Evolutionary conservation across 37 sponge, comb jelly and placozoan species (phyloP), one percentile per base, ranked within the genome.

Genomic region (Diacarnus erythraeanus): DNA sequence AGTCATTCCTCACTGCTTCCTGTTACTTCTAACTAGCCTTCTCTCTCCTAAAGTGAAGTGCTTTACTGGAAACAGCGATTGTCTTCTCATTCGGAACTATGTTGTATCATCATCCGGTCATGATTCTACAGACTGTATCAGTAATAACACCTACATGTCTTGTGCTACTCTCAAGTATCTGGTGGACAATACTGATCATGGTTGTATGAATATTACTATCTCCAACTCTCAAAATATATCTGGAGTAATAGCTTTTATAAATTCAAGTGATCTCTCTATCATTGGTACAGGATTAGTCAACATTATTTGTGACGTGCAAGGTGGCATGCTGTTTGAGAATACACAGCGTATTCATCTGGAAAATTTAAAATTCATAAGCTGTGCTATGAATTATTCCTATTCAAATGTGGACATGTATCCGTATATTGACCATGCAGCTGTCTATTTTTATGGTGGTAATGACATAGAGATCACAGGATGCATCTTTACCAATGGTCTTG

Each of bases 141-240:
- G 33, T 10, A 65, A 3, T 26, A 31, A 30, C 66, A 8, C 31
- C 51, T 47, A 6, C 12, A 12, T 47, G 2, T 30, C 66, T 2
- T 65, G 66, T 65, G 66, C 66, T 30, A 65, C 66, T 30, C 34
- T 65, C 29, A 3, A 18, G 3, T 65, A 65, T 35, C 17, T 65
- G 33, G 2, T 65, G 2, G 9, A 30, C 17, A 3, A 65, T 65
- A 65, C 66, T 12, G 51, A 47, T 47, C 66, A 30, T 3, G 34
- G 33, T 2, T 65, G 66, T 65, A 18, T 65, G 31, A 35, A 2
- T 5, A 65, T 65, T 65, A 30, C 27, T 18, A 20, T 65, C 3
- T 30, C 17, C 12, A 35, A 65, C 33, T 17, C 66, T 65, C 66
- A 65, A 30, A 2, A 26, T 1, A 17, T 65, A 65, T 65, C 35